phyloP scores from a whole-genome alignment of 2,797 vertebrate genomes.

The Eutrigla gurnardus region DNA sequence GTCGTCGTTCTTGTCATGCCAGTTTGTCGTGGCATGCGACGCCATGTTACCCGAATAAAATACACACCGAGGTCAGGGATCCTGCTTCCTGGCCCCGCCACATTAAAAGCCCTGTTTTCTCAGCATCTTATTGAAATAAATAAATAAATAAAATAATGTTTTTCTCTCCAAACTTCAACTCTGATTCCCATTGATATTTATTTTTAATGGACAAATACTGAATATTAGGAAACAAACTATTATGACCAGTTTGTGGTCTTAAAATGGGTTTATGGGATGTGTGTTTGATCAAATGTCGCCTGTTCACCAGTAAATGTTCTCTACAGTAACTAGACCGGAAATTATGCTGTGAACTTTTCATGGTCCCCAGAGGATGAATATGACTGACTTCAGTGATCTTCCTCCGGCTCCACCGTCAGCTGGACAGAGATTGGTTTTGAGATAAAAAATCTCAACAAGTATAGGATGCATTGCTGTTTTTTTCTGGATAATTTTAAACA shows the following conservation, averaged over 20 bases:
- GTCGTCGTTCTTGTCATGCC: conserved; percentile 61
- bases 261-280: not conserved
- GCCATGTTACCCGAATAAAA: conserved; percentile 42
- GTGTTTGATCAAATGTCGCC: not conserved
- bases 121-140: not conserved
- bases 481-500: too few species aligned
- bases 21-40: conserved; percentile 38
- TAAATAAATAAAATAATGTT: not conserved
- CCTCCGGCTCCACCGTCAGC: not conserved
- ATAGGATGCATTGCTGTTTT: not conserved
- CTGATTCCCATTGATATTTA: not conserved
- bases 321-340: too few species aligned
- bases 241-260: not conserved
- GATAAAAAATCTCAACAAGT: not conserved
- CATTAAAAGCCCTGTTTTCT: not conserved
- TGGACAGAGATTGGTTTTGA: too few species aligned
- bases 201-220: too few species aligned
- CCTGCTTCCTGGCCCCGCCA: not conserved
- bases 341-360: not conserved
- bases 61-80: conserved; percentile 15
- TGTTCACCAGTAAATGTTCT: not conserved
- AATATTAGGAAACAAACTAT: too few species aligned
- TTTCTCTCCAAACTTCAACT: not conserved
- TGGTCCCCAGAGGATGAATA: not conserved
- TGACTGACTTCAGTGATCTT: not conserved